Conservation (phyloP, 2,797 vertebrate species). For the Decapterus maruadsi region DNA sequence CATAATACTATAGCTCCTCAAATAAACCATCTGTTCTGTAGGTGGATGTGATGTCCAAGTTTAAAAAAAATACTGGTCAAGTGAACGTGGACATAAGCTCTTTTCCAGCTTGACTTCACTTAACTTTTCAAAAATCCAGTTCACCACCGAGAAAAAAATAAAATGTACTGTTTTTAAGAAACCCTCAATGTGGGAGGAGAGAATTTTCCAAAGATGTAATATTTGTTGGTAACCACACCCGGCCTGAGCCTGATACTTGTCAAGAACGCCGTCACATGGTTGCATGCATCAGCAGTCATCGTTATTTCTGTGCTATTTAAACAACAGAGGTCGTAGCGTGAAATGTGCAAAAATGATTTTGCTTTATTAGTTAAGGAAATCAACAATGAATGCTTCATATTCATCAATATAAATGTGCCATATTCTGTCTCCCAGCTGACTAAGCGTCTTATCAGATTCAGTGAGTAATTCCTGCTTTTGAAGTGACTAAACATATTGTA, state of each 20-base stretch:
- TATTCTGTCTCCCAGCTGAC: neutral
- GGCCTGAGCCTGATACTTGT: neutral
- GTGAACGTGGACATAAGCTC: neutral
- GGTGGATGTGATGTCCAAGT: neutral
- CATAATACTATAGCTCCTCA: neutral
- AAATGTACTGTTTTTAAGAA: neutral
- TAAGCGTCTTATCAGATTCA: neutral
- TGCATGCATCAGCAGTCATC: neutral
- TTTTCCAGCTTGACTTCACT: neutral
- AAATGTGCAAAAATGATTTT: neutral
- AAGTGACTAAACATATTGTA: neutral
- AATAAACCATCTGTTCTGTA: slow-evolving; percentile 1
- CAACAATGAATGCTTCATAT: neutral
- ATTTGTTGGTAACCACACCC: neutral
- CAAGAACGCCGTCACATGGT: neutral
- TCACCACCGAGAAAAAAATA: neutral
- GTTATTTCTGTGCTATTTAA: neutral
- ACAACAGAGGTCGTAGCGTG: neutral
- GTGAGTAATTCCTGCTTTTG: slow-evolving; percentile 8
- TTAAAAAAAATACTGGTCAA: neutral
- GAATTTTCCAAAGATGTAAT: neutral
- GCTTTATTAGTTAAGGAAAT: neutral
- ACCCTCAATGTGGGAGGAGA: neutral
- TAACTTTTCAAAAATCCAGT: neutral
- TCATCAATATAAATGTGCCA: neutral